Percentiles rank a stretch among this genome's conserved stretches.
Conservation (phyloP, 2,113 vertebrate genomes). For the Nibea albiflora region DNA sequence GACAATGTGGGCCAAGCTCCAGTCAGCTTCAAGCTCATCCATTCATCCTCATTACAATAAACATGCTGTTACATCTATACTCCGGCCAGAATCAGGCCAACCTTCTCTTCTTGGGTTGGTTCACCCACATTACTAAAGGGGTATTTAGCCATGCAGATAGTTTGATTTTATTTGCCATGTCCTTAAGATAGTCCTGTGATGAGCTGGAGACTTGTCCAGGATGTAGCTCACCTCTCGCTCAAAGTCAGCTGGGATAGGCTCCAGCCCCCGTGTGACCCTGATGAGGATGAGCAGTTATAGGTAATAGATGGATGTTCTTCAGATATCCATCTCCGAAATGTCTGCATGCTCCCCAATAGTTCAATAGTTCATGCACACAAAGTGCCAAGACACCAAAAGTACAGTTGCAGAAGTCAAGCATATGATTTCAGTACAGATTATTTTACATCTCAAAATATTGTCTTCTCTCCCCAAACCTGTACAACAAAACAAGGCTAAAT, state of each 20-base stretch:
- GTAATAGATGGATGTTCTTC: not conserved
- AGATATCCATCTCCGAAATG: not conserved
- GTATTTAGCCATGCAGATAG: constrained; percentile 7
- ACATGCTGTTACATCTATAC: constrained; percentile 47
- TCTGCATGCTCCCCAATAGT: not conserved
- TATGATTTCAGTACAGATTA: no score
- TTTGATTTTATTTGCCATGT: constrained; percentile 18
- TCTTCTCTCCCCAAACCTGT: no score
- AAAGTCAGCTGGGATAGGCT: no score
- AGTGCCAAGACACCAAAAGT: no score
- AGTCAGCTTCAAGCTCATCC: constrained; percentile 66
- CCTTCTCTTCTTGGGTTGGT: constrained; percentile 21
- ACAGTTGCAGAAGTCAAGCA: no score
- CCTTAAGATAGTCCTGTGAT: no score
- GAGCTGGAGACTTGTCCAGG: no score
- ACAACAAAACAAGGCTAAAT: no score
- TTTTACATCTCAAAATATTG: no score
- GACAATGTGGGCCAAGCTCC: constrained; percentile 67
- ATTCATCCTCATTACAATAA: constrained; percentile 73
- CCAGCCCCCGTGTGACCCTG: no score
- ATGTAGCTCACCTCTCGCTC: no score
- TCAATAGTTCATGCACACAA: not conserved
- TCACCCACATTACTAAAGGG: constrained; percentile 23
- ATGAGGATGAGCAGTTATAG: no score
- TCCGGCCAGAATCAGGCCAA: constrained; percentile 34